Conservation (phyloP, 2,113 vertebrate species). For the Embiotoca jacksoni region DNA sequence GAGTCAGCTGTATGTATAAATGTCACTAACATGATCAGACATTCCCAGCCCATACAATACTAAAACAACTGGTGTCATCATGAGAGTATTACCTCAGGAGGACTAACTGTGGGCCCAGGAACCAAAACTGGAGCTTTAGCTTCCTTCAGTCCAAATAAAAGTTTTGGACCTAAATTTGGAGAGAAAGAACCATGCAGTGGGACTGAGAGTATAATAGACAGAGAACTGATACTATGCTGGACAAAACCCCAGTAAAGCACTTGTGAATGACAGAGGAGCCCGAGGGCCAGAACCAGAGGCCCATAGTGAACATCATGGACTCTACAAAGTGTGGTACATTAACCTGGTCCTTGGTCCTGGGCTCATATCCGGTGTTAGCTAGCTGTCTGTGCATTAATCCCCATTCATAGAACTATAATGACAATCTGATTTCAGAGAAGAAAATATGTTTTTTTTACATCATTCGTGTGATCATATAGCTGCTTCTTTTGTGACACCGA, state of each 20-base stretch:
- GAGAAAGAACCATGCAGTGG: background rate
- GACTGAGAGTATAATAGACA: background rate
- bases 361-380: too few species aligned
- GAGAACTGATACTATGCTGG: too few species aligned
- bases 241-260: background rate
- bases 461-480: too few species aligned
- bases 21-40: slow-evolving; percentile 1
- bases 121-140: background rate
- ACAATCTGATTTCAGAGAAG: background rate
- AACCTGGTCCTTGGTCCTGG: too few species aligned
- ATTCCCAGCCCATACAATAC: background rate
- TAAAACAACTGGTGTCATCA: too few species aligned
- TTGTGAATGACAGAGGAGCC: background rate
- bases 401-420: background rate
- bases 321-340: too few species aligned
- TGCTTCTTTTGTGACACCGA: background rate
- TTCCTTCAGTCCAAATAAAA: too few species aligned
- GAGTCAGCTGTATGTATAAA: background rate
- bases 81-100: too few species aligned
- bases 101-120: background rate
- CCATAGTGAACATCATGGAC: background rate
- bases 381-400: too few species aligned
- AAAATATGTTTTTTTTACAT: background rate
- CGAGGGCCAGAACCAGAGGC: background rate
- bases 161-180: too few species aligned